Evolutionary conservation across 2,797 vertebrate species (phyloP).

Genomic region (Triplophysa yarkandensis): DNA sequence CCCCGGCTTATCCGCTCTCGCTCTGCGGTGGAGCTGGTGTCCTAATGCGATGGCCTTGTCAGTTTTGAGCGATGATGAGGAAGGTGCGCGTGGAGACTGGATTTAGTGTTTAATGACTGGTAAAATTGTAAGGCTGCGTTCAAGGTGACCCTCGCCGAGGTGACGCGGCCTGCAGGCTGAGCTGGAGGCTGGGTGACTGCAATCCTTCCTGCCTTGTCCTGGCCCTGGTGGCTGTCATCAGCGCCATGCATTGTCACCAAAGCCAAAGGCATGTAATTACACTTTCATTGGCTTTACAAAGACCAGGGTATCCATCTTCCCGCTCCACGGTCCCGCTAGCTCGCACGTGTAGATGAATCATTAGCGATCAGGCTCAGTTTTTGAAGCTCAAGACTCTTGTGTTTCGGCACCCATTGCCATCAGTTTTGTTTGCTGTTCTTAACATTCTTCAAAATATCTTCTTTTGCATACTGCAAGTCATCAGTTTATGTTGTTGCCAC

Average conservation of each 20-base stretch:
- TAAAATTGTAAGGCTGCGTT: constrained; percentile 78
- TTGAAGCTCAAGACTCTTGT: constrained; percentile 52
- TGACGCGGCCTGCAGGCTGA: constrained; percentile 61
- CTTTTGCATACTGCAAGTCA: too few relatives aligned
- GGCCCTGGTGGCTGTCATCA: constrained; percentile 70
- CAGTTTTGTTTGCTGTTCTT: not conserved
- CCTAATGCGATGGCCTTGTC: constrained; percentile 64
- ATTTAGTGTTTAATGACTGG: constrained; percentile 82
- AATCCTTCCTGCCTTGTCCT: constrained; percentile 74
- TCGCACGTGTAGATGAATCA: constrained; percentile 56
- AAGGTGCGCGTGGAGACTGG: constrained; percentile 64
- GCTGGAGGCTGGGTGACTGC: constrained; percentile 72
- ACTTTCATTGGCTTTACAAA: constrained; percentile 77
- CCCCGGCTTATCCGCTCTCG: constrained; percentile 27
- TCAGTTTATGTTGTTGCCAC: too few relatives aligned
- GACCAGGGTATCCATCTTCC: constrained; percentile 73
- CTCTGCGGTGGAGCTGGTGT: constrained; percentile 24
- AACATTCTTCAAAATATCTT: too few relatives aligned
- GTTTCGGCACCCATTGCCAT: not conserved
- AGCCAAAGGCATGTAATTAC: constrained; percentile 76
- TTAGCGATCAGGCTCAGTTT: constrained; percentile 68
- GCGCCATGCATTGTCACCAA: constrained; percentile 67
- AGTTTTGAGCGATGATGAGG: constrained; percentile 71
- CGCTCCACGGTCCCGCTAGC: constrained; percentile 69
- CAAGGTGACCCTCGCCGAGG: constrained; percentile 78